Evolutionary conservation across 2,797 vertebrate species (phyloP).

Genomic region (Sylvia borin): DNA sequence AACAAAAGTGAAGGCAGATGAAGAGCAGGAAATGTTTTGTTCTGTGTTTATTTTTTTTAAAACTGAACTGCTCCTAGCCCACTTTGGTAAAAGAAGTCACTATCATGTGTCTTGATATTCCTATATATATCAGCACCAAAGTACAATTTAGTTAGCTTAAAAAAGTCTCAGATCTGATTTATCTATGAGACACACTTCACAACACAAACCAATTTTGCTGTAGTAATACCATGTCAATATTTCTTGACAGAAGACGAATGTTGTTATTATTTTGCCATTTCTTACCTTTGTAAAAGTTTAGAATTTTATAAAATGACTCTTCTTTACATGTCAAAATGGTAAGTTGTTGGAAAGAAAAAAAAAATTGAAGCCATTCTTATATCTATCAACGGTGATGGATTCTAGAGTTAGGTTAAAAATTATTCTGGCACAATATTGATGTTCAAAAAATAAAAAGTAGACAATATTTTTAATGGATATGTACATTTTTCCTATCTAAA

Average conservation of each 20-base stretch:
- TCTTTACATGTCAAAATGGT: conserved; percentile 85
- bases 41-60: not conserved
- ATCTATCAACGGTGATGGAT: conserved; percentile 79
- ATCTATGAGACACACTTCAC: conserved; percentile 88
- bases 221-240: conserved; percentile 93
- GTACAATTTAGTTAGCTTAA: conserved; percentile 64
- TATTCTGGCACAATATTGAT: conserved; percentile 25
- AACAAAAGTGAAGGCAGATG: not conserved
- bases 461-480: conserved; percentile 48
- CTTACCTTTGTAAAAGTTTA: conserved; percentile 85
- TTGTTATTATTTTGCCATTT: conserved; percentile 95
- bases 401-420: conserved; percentile 66
- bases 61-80: not conserved
- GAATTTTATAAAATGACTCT: conserved; percentile 81
- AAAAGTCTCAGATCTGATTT: conserved; percentile 83
- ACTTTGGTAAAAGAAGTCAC: not conserved
- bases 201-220: conserved; percentile 94
- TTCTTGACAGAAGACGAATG: conserved; percentile 93
- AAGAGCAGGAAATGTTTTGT: not conserved
- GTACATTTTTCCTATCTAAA: conserved; percentile 17
- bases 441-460: conserved; percentile 55
- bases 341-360: conserved; percentile 77
- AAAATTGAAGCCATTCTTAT: conserved; percentile 56
- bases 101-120: conserved; percentile 31
- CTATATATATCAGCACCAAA: conserved; percentile 50